Conservation (phyloP, 2,797 vertebrate genomes). For the Molossus alvarezi region DNA sequence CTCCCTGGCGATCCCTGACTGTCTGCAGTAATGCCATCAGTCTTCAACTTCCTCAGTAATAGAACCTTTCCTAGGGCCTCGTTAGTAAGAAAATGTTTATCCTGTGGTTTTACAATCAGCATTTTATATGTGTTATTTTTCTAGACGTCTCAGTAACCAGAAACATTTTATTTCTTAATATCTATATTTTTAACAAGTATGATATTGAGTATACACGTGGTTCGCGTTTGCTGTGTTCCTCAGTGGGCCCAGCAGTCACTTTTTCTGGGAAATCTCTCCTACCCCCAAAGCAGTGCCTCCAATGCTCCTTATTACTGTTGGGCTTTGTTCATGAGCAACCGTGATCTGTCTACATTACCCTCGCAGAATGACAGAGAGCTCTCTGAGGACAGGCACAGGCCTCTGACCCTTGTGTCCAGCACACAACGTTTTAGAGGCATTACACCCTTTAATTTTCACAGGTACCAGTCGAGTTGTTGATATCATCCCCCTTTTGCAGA, state of each 20-base stretch:
- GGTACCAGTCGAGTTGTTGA: neutral
- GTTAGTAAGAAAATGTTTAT: neutral
- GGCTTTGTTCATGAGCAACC: neutral
- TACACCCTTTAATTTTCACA: conserved; percentile 17
- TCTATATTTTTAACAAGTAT: neutral
- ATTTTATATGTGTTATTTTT: neutral
- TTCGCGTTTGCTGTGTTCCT: neutral
- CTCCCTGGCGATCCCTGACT: neutral
- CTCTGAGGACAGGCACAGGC: neutral
- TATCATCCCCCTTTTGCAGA: conserved; percentile 3
- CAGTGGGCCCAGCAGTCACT: neutral
- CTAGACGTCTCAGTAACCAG: neutral
- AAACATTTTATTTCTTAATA: neutral
- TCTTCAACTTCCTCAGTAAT: neutral
- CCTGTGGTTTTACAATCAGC: neutral
- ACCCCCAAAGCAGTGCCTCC: neutral
- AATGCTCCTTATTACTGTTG: neutral
- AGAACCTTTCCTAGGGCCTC: neutral
- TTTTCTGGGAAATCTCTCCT: neutral
- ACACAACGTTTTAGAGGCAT: neutral
- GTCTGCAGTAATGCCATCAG: neutral
- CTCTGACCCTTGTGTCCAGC: neutral
- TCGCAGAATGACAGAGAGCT: neutral
- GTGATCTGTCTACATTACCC: neutral
- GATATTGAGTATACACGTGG: neutral